Conservation (phyloP, 2,113 vertebrate genomes). For the mouse (Mus musculus) region DNA sequence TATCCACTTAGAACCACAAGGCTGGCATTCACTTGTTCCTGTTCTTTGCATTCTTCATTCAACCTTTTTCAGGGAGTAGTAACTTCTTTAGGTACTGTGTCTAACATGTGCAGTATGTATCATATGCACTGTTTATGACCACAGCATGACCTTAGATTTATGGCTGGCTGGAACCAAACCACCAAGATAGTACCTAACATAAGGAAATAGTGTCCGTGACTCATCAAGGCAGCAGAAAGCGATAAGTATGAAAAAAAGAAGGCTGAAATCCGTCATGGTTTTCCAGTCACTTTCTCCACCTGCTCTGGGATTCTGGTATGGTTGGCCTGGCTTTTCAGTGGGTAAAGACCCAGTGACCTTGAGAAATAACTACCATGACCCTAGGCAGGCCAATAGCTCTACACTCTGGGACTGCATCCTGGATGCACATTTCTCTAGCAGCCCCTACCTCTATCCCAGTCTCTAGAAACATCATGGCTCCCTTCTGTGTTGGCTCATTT, state of each 20-base stretch:
- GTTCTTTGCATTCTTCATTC: background rate
- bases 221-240: background rate
- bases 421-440: background rate
- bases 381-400: background rate
- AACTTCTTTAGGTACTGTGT: background rate
- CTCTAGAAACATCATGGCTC: background rate
- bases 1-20: background rate
- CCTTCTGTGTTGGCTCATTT: background rate
- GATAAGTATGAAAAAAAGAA: background rate
- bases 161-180: background rate
- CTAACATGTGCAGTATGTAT: background rate
- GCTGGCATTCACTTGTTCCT: background rate
- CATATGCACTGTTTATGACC: background rate
- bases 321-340: background rate
- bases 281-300: background rate
- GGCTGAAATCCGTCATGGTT: background rate
- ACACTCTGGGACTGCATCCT: background rate
- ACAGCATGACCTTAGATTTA: background rate
- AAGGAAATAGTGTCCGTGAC: background rate
- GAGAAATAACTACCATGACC: background rate
- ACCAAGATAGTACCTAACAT: background rate
- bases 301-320: background rate
- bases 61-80: background rate
- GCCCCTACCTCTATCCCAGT: too few species aligned
- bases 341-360: background rate